phyloP scores from a whole-genome alignment of 2,888 invertebrate genomes.

The Lobophora halterata region DNA sequence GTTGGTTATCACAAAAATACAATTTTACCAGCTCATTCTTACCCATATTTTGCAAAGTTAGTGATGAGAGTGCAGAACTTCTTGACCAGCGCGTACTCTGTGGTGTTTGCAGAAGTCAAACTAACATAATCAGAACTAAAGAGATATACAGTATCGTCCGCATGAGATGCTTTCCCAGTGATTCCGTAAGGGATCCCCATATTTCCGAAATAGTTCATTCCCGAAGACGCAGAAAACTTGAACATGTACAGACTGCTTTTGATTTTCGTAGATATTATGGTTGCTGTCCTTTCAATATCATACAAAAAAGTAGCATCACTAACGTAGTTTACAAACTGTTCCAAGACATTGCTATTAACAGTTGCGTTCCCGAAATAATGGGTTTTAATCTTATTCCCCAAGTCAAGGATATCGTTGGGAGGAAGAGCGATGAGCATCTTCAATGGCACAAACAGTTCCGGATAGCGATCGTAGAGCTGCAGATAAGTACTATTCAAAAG shows the following conservation, averaged over 20 bases:
- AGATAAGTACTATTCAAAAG: neutral
- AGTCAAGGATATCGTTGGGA: slow-evolving; percentile 5
- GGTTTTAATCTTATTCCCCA: slow-evolving; percentile 8
- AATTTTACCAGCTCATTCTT: too few species aligned
- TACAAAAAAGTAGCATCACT: slow-evolving; percentile 6
- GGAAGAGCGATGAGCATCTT: slow-evolving; percentile 1
- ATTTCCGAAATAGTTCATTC: slow-evolving; percentile 14
- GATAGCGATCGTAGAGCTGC: slow-evolving; percentile 7
- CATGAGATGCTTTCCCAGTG: slow-evolving; percentile 9
- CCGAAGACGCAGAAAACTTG: slow-evolving; percentile 10
- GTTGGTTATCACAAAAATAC: slow-evolving; percentile 10
- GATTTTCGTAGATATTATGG: slow-evolving; percentile 1
- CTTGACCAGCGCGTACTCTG: slow-evolving; percentile 42
- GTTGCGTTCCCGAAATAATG: slow-evolving; percentile 15
- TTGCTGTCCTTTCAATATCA: slow-evolving; percentile 11
- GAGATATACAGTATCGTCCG: slow-evolving; percentile 47
- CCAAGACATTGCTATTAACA: slow-evolving; percentile 1
- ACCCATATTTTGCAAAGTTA: slow-evolving; percentile 61
- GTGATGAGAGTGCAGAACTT: slow-evolving; percentile 51
- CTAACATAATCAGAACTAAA: slow-evolving; percentile 35
- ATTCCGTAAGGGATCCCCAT: slow-evolving; percentile 5
- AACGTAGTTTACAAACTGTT: slow-evolving; percentile 7
- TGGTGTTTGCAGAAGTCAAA: slow-evolving; percentile 34
- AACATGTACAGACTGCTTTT: slow-evolving; percentile 9
- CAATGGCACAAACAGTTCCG: slow-evolving; percentile 18